A percentile compares a stretch with the other conserved stretches of the same genome.
Conservation (phyloP, 2,797 vertebrate species). For the Enteromius mattozi region DNA sequence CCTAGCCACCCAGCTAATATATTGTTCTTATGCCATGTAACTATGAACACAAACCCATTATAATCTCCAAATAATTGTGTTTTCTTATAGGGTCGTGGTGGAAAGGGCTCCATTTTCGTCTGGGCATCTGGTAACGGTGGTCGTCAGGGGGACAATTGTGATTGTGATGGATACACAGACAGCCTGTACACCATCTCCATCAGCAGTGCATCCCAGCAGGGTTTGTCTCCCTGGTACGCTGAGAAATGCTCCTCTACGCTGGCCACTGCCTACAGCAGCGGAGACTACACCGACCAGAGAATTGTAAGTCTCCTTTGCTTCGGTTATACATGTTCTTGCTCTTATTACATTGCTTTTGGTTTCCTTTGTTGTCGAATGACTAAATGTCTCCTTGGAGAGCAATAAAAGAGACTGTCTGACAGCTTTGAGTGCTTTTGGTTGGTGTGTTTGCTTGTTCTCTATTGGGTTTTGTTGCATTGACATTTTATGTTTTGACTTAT, state of each 20-base stretch:
- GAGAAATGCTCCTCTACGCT: constrained; percentile 98
- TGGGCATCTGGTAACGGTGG: constrained; percentile 99
- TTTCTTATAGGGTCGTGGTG: constrained; percentile 86
- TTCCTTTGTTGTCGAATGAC: neutral
- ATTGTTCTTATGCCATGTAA: neutral
- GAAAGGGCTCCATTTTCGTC: constrained; percentile 96
- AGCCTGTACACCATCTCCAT: constrained; percentile 98
- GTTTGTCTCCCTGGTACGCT: constrained; percentile 95
- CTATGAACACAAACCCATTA: neutral
- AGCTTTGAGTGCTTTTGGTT: constrained; percentile 2
- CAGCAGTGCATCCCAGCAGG: constrained; percentile 97
- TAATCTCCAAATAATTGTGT: neutral
- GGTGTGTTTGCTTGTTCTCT: neutral
- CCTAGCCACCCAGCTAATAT: neutral
- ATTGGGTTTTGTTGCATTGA: neutral
- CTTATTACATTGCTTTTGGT: neutral
- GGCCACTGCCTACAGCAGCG: constrained; percentile 97
- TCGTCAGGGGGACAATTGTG: constrained; percentile 96
- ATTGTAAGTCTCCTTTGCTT: constrained; percentile 79
- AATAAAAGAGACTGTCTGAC: neutral
- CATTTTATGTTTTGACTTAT: neutral
- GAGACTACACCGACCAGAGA: constrained; percentile 97
- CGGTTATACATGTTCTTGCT: neutral
- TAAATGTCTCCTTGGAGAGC: neutral
- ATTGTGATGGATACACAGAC: constrained; percentile 98